These are phyloP conservation scores for Prionace glauca DNA, from an alignment of 2,797 vertebrate genomes.

Conservation along the genomic window DNA sequence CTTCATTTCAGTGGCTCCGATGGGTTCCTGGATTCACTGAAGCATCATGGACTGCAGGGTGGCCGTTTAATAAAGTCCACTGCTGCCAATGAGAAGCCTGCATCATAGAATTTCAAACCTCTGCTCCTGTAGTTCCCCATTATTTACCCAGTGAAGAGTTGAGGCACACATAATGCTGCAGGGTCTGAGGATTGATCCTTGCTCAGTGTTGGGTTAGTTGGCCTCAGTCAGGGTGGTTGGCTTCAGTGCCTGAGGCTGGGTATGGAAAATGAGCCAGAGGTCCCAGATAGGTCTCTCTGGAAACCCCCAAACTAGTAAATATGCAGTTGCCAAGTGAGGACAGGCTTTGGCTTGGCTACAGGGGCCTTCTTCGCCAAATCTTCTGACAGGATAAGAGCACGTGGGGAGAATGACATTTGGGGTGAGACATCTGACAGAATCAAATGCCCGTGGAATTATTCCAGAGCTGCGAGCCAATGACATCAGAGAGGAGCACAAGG, in stretches of 20 bases:
- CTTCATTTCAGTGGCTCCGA: no score
- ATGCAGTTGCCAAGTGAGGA: background rate
- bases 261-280: background rate
- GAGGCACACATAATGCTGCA: background rate
- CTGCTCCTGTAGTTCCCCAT: background rate
- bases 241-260: background rate
- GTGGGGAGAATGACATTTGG: background rate
- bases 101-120: background rate
- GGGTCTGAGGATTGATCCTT: background rate
- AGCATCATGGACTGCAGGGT: background rate
- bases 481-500: background rate
- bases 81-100: background rate
- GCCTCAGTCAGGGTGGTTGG: background rate
- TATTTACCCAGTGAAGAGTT: background rate
- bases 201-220: background rate
- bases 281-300: background rate
- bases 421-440: background rate
- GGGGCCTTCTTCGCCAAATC: background rate
- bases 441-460: background rate
- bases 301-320: background rate
- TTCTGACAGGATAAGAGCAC: background rate
- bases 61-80: background rate
- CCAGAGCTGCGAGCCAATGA: background rate
- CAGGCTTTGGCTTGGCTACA: background rate
- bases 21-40: background rate